These are phyloP conservation scores for Smithornis capensis DNA, from an alignment of 2,113 vertebrate species.

Conservation along the genomic window DNA sequence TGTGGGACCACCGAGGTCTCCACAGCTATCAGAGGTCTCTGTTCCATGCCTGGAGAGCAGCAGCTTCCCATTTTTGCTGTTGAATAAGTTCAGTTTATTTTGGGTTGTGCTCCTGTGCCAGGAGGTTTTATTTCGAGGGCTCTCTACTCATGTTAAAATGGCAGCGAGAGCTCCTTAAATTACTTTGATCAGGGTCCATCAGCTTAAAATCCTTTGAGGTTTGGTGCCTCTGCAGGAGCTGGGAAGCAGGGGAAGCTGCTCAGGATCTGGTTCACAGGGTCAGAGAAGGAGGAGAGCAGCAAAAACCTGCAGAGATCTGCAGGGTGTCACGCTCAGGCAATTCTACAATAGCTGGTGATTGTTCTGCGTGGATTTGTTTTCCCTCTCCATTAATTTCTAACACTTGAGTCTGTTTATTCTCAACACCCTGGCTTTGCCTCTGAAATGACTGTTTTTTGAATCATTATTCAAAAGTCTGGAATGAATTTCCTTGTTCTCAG, in stretches of 20 bases:
- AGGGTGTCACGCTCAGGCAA: rapidly evolving
- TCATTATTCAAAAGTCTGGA: background rate
- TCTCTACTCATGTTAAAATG: background rate
- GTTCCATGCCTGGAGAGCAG: background rate
- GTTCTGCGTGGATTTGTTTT: rapidly evolving
- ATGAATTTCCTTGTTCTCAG: background rate
- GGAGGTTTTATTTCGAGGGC: slow-evolving; percentile 16
- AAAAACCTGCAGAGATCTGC: background rate
- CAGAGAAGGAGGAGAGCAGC: background rate
- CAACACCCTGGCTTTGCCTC: background rate
- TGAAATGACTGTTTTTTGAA: background rate
- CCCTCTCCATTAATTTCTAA: background rate
- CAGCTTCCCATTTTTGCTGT: background rate
- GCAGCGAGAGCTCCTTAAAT: slow-evolving; percentile 48
- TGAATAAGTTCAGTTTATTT: background rate
- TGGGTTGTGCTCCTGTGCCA: background rate
- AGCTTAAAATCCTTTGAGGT: background rate
- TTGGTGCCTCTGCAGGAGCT: background rate
- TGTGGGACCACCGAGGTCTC: background rate
- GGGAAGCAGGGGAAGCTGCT: background rate
- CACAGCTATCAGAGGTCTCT: background rate
- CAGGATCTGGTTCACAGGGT: background rate
- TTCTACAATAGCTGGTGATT: background rate
- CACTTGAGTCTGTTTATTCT: background rate
- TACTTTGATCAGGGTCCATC: background rate